These are phyloP conservation scores for Torymus texanus DNA, from an alignment of 2,888 invertebrate species.

Conservation along the genomic window DNA sequence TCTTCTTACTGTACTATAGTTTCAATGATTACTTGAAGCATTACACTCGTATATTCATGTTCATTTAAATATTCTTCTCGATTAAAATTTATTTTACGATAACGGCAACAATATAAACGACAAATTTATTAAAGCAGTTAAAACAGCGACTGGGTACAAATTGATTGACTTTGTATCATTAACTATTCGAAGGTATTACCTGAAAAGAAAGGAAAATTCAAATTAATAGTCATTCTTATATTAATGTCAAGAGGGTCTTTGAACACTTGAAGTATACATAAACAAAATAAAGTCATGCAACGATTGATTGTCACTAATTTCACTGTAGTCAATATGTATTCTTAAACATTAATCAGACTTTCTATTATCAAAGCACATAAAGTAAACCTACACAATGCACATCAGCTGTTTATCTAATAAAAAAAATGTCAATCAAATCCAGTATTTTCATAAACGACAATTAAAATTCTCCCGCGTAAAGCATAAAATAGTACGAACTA, in stretches of 20 bases:
- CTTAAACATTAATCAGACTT: too few relatives aligned
- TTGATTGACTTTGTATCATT: conserved; percentile 19
- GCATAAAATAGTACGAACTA: too few relatives aligned
- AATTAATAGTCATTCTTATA: background rate
- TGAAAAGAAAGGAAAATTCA: conserved; percentile 33
- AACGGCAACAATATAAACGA: too few relatives aligned
- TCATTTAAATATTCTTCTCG: too few relatives aligned
- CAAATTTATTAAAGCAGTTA: too few relatives aligned
- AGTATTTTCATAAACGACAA: too few relatives aligned
- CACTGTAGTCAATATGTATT: background rate
- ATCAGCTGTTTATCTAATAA: too few relatives aligned
- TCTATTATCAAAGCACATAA: too few relatives aligned
- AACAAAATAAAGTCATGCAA: background rate
- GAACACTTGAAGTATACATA: conserved; percentile 15
- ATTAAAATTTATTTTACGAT: too few relatives aligned
- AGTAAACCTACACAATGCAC: too few relatives aligned
- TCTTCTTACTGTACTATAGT: background rate
- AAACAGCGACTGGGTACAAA: conserved; percentile 2
- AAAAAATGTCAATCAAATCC: too few relatives aligned
- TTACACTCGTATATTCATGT: background rate
- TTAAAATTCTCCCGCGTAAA: too few relatives aligned
- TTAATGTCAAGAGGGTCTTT: background rate
- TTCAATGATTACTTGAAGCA: conserved; percentile 41
- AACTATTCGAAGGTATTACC: conserved; percentile 9
- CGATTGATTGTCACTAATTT: background rate